Base-by-base conservation (phyloP, 2,113 vertebrate genomes). In the Ceyx melanurus region DNA sequence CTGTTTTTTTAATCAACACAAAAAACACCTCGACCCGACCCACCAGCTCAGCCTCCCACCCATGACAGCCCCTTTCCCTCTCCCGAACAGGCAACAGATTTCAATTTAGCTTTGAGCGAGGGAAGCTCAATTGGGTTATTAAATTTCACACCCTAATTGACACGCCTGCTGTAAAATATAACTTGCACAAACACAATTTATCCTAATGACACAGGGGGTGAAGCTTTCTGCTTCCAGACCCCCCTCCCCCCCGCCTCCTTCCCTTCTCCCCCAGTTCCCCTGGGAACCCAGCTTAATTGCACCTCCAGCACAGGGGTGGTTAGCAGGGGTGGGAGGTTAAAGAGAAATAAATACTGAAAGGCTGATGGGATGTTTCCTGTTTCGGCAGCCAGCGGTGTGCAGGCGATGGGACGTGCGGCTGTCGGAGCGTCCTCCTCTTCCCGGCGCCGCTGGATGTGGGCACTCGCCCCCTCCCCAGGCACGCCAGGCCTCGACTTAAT, bases 101-200 rank as follows among this genome's bases (percentile, higher is more conserved):
- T 96, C 96, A 97, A 93, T 97, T 96, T 93, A 89, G 93, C 94
- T 95, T 26, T 92, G 73, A 91, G 95, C 3, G 3, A 95, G 88
- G 90, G 96, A 88, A 82, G 88, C 88, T 95, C 93, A 72, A 92
- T 80, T 95, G 96, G 91, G 92, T 97, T 96, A 97, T 97, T 97
- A 96, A 95, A 96, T 97, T 97, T 96, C 96, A 95, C 97, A 97
- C 90, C 54, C 96, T 97, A 97, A 97, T 97, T 96, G 97, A 94
- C 94, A 95, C 3, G 76, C 86, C 89, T 94, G 94, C 94, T 1
- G 13, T 96, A 96, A 96, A 96, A 93, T 75, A 94, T 60, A 96
- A 94, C 96, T 95, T 92, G 92, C 93, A 95, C 92, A 96, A 97
- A 96, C 92, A 95, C 94, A 92, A 96, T 97, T 96, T 96, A 87